Base-by-base conservation (phyloP, 2,888 invertebrate genomes). In the Drosophila barbarae region DNA sequence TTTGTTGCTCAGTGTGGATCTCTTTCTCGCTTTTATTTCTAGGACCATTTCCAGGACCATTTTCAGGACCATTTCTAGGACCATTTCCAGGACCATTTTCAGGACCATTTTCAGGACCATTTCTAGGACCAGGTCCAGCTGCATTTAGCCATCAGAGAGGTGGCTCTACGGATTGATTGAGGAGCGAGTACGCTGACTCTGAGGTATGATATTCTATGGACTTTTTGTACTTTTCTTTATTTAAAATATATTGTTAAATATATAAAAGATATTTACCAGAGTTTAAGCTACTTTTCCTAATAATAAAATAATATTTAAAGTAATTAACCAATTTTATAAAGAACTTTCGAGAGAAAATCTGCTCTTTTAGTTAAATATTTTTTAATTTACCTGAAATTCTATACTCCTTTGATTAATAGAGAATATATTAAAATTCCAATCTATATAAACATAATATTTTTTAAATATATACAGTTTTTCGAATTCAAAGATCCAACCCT, bases 21-120 rank as follows among this genome's bases (percentile, higher is more conserved):
- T 13, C 47, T 18, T 52, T 21, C 39, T 23, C 32, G 9, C 18
- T 34, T 32, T 36, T 35, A 41, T 32, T 58, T 58, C 41, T 34
- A 42, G 13, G n/a, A 13, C 53, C 30, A 57, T 60, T 57, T 46
- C n/a, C 46, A 60, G 21, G 21, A 21, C 26, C 41, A 41, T 32
- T 54, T 58, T 34, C 34, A 42, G 15, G 12, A 13, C 54, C 13
- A 57, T 60, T 58, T 46, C n/a, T 26, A 41, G 15, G n/a, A 13
- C 53, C 47, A 46, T 60, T 46, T 47, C 18, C 59, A 32, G 36
- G 36, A 21, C 21, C 26, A 26, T 26, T 26, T 26, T 5, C 3
- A 26, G 26, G 2, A 21, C 26, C 41, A 41, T 32, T 58, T 58
- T 34, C 34, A 42, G 15, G 9, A 13, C 54, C 23, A 57, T 60